These are phyloP conservation scores for Limnodromus scolopaceus DNA, from an alignment of 2,797 vertebrate species.

Conservation along the genomic window DNA sequence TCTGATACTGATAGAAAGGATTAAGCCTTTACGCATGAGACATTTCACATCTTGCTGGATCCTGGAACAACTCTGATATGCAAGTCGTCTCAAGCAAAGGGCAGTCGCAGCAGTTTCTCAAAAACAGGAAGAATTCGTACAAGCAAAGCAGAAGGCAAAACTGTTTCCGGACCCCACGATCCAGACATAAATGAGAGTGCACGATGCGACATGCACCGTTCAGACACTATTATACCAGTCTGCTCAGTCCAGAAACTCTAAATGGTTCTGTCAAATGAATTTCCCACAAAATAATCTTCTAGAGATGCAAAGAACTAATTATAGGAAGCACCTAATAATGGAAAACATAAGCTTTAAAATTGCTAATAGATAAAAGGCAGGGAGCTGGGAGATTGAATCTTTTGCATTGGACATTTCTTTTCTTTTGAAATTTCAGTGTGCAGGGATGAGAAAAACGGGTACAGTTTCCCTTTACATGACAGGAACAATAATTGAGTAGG, in stretches of 20 bases:
- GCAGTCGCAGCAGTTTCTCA: background rate
- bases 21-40: background rate
- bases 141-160: constrained; percentile 30
- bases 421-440: constrained; percentile 31
- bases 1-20: background rate
- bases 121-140: background rate
- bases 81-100: background rate
- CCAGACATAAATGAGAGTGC: background rate
- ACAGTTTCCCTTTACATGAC: constrained; percentile 68
- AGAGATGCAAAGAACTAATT: constrained; percentile 25
- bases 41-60: background rate
- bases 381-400: background rate
- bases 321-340: constrained; percentile 10
- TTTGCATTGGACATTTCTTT: background rate
- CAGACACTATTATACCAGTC: background rate
- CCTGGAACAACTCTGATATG: background rate
- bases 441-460: constrained; percentile 58
- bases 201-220: background rate
- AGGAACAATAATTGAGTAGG: constrained; percentile 74
- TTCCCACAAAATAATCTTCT: background rate
- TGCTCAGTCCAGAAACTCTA: background rate
- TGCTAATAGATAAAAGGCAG: background rate
- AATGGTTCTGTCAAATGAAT: constrained; percentile 26
- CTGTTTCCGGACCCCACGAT: background rate
- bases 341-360: constrained; percentile 13